A percentile compares a stretch with the other conserved stretches of the same genome.
Evolutionary conservation across 1,140 invertebrate species (phyloP).

Genomic region (Pseudoatta argentina): DNA sequence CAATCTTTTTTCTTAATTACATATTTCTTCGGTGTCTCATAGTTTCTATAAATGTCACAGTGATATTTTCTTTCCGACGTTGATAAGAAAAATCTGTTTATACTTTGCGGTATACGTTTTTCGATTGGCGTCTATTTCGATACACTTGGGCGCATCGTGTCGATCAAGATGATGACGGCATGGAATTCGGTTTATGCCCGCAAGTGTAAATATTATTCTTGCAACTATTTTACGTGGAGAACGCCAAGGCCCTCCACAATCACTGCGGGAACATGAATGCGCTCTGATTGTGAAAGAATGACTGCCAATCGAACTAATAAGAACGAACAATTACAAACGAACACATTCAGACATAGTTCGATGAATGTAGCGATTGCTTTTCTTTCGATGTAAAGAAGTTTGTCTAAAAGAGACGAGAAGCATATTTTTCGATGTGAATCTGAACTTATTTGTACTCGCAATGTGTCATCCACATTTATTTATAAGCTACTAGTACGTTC

Average conservation of each 20-base stretch:
- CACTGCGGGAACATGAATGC: background rate
- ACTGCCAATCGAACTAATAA: background rate
- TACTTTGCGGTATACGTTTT: background rate
- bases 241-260: background rate
- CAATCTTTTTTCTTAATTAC: background rate
- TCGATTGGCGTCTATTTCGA: constrained; percentile 26
- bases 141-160: constrained; percentile 3
- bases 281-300: background rate
- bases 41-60: constrained; percentile 15
- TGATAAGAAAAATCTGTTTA: background rate
- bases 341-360: background rate
- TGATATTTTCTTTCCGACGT: background rate
- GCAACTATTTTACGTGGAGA: constrained; percentile 18
- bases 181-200: constrained; percentile 44
- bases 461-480: background rate
- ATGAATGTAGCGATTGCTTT: background rate
- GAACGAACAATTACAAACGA: background rate
- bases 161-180: constrained; percentile 21
- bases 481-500: background rate
- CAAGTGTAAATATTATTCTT: constrained; percentile 54
- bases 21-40: background rate
- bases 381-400: background rate
- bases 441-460: background rate
- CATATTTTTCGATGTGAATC: background rate
- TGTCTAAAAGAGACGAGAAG: background rate